Evolutionary conservation across 2,113 vertebrate species (phyloP).

Genomic region (Semnopithecus entellus): DNA sequence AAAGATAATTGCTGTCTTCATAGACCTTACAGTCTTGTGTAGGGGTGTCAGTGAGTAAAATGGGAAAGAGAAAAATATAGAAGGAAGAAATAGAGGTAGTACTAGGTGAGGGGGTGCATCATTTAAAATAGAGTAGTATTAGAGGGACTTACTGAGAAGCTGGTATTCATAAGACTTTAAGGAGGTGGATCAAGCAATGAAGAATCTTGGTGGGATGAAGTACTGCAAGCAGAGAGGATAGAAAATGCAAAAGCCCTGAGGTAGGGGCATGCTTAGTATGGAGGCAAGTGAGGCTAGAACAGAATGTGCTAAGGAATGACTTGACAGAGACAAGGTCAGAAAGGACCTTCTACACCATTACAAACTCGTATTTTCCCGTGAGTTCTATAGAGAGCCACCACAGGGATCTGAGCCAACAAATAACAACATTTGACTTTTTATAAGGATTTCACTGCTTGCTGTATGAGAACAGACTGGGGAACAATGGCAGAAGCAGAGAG

Average conservation of each 20-base stretch:
- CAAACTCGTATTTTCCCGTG: not conserved
- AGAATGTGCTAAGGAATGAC: not conserved
- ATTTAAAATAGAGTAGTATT: not conserved
- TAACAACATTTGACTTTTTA: not conserved
- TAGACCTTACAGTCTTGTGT: not conserved
- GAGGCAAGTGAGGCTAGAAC: not conserved
- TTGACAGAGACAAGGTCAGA: not conserved
- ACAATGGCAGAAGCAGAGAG: not conserved
- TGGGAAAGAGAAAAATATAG: not conserved
- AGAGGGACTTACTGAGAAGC: not conserved
- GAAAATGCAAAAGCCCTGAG: not conserved
- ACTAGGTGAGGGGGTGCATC: not conserved
- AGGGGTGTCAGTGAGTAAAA: not conserved
- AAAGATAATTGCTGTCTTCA: not conserved
- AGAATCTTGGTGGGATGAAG: not conserved
- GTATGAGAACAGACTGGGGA: not conserved
- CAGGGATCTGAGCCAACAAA: not conserved
- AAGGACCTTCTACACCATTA: not conserved
- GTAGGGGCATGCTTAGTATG: not conserved
- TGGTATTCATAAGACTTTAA: not conserved
- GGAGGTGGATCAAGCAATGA: not conserved
- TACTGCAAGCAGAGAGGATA: not conserved
- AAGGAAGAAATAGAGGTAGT: not conserved
- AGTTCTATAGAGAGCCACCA: not conserved
- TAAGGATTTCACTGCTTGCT: not conserved